Base-by-base conservation (phyloP, 2,113 vertebrate species). In the Rallus limicola region DNA sequence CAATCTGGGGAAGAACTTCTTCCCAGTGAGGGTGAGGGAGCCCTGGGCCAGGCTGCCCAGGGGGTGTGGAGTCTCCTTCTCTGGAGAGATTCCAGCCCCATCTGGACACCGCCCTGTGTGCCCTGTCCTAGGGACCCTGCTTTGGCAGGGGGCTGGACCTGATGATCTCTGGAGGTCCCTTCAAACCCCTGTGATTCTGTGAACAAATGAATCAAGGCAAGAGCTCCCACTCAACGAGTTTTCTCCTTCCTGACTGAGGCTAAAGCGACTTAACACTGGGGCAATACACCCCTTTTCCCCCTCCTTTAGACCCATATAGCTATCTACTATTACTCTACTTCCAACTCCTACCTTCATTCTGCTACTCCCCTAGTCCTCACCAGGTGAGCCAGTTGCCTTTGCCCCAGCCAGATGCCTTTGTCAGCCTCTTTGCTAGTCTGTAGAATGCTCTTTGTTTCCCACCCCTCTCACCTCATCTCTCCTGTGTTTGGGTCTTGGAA, bases 261-360 rank as follows among this genome's bases (percentile, higher is more conserved):
- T 34, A 11, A 15, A 12, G 38, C 16, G 55, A 59, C 7, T 50
- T 60, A 16, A 14, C 19, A 26, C 59, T 82, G 8, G 13, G 25
- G 21, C 31, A 44, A 62, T 44, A 65, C 38, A 42, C 0, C 14
- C 10, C 12, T 38, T 40, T 29, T 13, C 3, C 7, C 4, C 9
- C 9, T 65, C 0, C 0, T 56, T 82, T 76, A 64, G 29, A 11
- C 58, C 28, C 48, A 6, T 20, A 3, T 15, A 36, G 3, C 18
- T 53, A 36, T 78, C 69, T 55, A 1, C 8, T 63, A 8, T n/a
- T 16, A 19, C 53, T 56, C 29, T 19, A 10, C 33, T 70, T 53
- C 55, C 29, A 76, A 2, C 8, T 78, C 6, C 12, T 67, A 13
- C 18, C 10, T 79, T 23, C 11, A 64, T 36, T 16, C 24, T 62